These are phyloP conservation scores for Linnaemya vulpina DNA, from an alignment of 2,888 invertebrate genomes.

Conservation along the genomic window DNA sequence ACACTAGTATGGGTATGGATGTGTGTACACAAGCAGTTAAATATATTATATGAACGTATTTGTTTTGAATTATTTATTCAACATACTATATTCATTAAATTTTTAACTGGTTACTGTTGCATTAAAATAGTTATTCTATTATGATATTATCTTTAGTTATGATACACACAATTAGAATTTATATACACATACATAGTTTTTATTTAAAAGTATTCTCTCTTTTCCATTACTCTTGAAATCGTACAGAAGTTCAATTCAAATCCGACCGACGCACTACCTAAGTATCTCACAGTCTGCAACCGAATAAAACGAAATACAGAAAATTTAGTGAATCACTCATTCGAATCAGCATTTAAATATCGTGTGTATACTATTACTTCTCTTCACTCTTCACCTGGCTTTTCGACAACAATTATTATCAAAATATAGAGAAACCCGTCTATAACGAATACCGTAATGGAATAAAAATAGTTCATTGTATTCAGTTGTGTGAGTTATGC, in stretches of 20 bases:
- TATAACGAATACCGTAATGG: no score
- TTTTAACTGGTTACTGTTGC: constrained; percentile 49
- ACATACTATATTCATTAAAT: not conserved
- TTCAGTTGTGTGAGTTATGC: no score
- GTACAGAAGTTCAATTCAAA: constrained; percentile 42
- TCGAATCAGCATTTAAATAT: constrained; percentile 58
- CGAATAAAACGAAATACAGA: constrained; percentile 73
- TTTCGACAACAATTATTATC: constrained; percentile 15
- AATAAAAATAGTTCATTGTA: no score
- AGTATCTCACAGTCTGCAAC: constrained; percentile 71
- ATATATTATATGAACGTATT: not conserved
- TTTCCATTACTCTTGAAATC: constrained; percentile 36
- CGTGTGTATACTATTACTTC: constrained; percentile 63
- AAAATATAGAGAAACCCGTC: not conserved
- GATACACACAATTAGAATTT: constrained; percentile 32
- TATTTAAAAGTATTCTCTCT: constrained; percentile 21
- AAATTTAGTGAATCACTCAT: constrained; percentile 73
- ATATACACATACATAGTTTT: constrained; percentile 11
- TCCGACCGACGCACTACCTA: constrained; percentile 63
- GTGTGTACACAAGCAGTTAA: not conserved
- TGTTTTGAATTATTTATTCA: not conserved
- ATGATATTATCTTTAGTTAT: constrained; percentile 7
- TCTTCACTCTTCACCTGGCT: constrained; percentile 31
- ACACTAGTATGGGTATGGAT: not conserved
- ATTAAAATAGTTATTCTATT: constrained; percentile 25